A percentile compares a stretch with the other conserved stretches of the same genome.
Conservation (phyloP, 1,140 invertebrate genomes). For the Drosophila fuyamai region DNA sequence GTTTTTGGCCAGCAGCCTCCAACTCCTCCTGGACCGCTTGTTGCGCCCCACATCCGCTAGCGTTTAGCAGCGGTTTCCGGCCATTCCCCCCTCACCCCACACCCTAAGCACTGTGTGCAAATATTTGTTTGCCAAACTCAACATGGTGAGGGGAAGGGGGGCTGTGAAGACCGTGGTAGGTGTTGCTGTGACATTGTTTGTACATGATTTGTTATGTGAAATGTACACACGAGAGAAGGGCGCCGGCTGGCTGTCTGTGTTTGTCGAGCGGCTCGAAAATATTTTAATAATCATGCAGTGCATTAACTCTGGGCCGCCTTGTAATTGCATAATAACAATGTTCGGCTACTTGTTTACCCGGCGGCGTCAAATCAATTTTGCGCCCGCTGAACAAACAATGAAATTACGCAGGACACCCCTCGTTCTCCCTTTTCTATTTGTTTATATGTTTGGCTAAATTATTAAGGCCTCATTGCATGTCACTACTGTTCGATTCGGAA, state of each 20-base stretch:
- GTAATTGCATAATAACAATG: conserved; percentile 80
- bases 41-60: conserved; percentile 41
- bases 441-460: conserved; percentile 55
- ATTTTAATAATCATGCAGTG: conserved; percentile 78
- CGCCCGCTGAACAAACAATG: conserved; percentile 50
- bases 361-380: conserved; percentile 43
- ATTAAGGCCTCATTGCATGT: conserved; percentile 55
- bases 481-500: conserved; percentile 28
- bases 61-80: conserved; percentile 59
- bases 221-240: conserved; percentile 31
- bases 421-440: conserved; percentile 1
- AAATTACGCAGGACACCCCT: conserved; percentile 6
- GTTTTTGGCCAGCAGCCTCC: conserved; percentile 34
- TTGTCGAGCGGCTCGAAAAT: conserved; percentile 43
- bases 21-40: conserved; percentile 18
- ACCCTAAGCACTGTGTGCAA: conserved; percentile 36
- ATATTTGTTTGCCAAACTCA: conserved; percentile 66
- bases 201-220: conserved; percentile 78
- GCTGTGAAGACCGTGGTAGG: conserved; percentile 17
- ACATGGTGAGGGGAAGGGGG: background rate
- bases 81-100: conserved; percentile 2
- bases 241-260: conserved; percentile 4
- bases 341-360: conserved; percentile 34
- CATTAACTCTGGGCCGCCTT: conserved; percentile 65
- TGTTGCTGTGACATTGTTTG: conserved; percentile 71